phyloP scores from a whole-genome alignment of 2,888 invertebrate genomes.

The Chrysodeixis includens region DNA sequence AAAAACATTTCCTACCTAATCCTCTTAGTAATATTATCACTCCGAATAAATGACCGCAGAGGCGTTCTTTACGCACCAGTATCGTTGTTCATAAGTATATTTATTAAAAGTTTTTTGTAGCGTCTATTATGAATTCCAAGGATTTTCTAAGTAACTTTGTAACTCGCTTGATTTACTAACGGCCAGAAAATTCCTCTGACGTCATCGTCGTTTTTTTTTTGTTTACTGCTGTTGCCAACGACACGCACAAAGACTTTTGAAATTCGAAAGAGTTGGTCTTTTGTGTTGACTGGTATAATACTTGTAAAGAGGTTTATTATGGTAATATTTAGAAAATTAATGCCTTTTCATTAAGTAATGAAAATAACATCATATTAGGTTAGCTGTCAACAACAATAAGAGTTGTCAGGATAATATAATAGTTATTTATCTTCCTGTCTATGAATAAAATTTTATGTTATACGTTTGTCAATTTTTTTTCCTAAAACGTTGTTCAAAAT shows the following conservation, averaged over 20 bases:
- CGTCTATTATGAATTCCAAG: neutral
- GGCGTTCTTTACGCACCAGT: neutral
- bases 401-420: too few species aligned
- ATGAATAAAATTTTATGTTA: too few species aligned
- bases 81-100: neutral
- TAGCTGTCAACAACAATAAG: too few species aligned
- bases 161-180: neutral
- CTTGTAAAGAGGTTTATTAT: too few species aligned
- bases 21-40: neutral
- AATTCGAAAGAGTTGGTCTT: neutral
- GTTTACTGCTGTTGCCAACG: neutral
- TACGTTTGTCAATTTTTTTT: too few species aligned
- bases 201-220: neutral
- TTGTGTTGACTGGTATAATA: neutral
- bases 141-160: neutral
- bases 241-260: neutral
- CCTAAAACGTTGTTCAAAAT: too few species aligned
- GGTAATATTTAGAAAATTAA: too few species aligned
- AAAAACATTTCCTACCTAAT: neutral
- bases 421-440: too few species aligned
- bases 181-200: neutral
- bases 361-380: too few species aligned
- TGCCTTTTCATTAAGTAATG: too few species aligned
- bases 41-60: neutral
- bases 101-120: neutral